Evolutionary conservation across 2,113 vertebrate species (phyloP), one percentile per base, ranked within the genome.

Genomic region (Xenopus tropicalis): DNA sequence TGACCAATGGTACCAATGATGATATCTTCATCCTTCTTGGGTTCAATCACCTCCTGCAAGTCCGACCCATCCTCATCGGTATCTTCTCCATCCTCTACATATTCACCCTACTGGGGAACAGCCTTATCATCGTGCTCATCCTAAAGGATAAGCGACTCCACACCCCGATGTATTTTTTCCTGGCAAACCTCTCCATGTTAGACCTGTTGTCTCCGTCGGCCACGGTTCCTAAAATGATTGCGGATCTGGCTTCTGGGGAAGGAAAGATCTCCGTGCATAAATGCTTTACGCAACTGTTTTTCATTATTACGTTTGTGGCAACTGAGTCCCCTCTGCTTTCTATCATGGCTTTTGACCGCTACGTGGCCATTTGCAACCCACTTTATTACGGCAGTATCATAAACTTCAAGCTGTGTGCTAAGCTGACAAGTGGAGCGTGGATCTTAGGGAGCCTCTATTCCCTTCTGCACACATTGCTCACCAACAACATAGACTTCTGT

Each of bases 201-300:
- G 65, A 66, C 22, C 16, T 66, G 22, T 22, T 11, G 11, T 66
- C 23, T 51, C 48, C 29, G 10, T 51, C 65, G 4, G 13, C 21
- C n/a, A 66, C 43, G 24, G 42, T 66, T 24, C 65, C 65, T 16
- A 66, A 66, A 66, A 24, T 66, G 65, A 7, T 66, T 19, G 1
- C 24, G 21, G n/a, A 17, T 51, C 1, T 66, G 3, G 14, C 51
- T 9, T 42, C 44, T 23, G 42, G 51, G 21, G 44, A 51, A 24
- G 24, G 21, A 43, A 24, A 51, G 16, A 66, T 66, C 29, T 66
- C 65, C 4, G 51, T 23, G 12, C 12, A 11, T 48, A 46, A 46
- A 10, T 66, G 65, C 51, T 9, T 24, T 48, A 46, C 42, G 3
- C 65, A 66, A 17, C 13, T 51, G 11, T 66, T 14, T 66, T 66